Base-by-base conservation (phyloP, 2,113 vertebrate genomes). In the Lepus europaeus region DNA sequence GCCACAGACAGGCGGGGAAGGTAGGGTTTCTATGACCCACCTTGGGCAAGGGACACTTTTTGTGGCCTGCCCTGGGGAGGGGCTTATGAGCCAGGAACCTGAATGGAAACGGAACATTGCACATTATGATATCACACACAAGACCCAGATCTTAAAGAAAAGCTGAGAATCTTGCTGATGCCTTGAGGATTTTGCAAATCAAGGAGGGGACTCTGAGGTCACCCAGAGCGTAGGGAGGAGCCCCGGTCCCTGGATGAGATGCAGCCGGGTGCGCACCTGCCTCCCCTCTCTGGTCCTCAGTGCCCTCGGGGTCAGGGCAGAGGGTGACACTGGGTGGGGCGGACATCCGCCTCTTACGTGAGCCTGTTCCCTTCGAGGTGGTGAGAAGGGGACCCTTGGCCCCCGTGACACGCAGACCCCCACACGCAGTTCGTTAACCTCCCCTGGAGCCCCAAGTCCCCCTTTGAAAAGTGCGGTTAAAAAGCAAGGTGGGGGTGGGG, bases 401-500 rank as follows among this genome's bases (percentile, higher is more conserved):
- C 27, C 63, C 53, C 0, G 9, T 1, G 0, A 17, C 59, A 33
- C 81, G 33, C 2, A 10, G 19, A 19, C 3, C 4, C 69, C 49
- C 0, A 11, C 0, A 0, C 64, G 69, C 45, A 45, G 6, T 45
- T 45, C 45, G 45, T 45, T 45, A 45, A 8, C 45, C 45, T 45
- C 45, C 33, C 33, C 84, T 66, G 29, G 51, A 49, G 77, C 36
- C 72, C 78, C 49, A 22, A 39, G 31, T n/a, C 64, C 61, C 36
- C n/a, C 39, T 51, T 56, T 56, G 29, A 51, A 79, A 87, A 61
- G 69, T 53, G 36, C 25, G 17, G 19, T 59, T 59, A 16, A 5
- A 59, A 17, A 59, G 14, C 56, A 59, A 59, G 56, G 56, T 14
- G 19, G 56, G 19, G 56, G 56, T 59, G 56, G 56, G 56, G 19